A percentile compares a stretch with the other conserved stretches of the same genome.
These are phyloP conservation scores for Sphyrna mokarran DNA, from an alignment of 2,113 vertebrate genomes.

Conservation along the genomic window DNA sequence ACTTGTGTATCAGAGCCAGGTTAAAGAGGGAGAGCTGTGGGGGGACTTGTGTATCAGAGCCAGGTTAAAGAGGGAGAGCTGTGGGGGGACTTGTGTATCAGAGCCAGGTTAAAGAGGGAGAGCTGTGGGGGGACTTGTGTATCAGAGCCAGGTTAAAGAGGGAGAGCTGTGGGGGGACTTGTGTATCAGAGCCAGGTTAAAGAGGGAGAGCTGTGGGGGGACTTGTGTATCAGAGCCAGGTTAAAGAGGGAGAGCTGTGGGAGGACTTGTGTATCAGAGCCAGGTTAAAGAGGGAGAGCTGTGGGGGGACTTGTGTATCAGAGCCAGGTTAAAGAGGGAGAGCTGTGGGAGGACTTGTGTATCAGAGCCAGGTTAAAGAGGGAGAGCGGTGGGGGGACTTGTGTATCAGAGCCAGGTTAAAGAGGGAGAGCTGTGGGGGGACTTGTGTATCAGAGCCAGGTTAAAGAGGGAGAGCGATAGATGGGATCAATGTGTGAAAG, in stretches of 20 bases:
- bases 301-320: background rate
- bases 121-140: background rate
- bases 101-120: background rate
- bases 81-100: background rate
- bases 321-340: background rate
- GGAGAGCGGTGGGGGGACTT: background rate
- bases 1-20: background rate
- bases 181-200: background rate
- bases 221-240: background rate
- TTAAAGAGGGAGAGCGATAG: too few relatives aligned
- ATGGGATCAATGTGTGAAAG: background rate
- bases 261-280: background rate
- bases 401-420: background rate
- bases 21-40: too few relatives aligned
- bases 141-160: background rate
- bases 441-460: too few relatives aligned
- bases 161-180: background rate
- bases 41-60: background rate
- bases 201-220: background rate
- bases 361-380: background rate
- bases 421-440: too few relatives aligned
- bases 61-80: too few relatives aligned
- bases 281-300: too few relatives aligned
- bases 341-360: background rate
- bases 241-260: too few relatives aligned